A percentile compares a stretch with the other conserved stretches of the same genome.
These are phyloP conservation scores for Amiota minor DNA, from an alignment of 2,888 invertebrate genomes.

Conservation along the genomic window DNA sequence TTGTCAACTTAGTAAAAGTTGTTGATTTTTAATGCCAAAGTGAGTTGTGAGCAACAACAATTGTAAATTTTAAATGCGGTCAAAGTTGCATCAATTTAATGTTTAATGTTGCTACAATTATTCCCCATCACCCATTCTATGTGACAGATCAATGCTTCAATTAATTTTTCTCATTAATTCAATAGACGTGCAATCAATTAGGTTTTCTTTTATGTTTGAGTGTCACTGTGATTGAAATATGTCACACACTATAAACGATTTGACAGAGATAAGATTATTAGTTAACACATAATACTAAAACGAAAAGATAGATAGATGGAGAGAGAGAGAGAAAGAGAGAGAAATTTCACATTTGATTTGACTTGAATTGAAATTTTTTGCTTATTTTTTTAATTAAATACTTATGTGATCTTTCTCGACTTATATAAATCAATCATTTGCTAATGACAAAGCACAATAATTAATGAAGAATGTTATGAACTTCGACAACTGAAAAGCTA, in stretches of 20 bases:
- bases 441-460: constrained; percentile 1
- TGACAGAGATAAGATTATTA: background rate
- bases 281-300: no score
- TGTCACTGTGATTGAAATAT: no score
- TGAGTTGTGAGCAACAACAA: no score
- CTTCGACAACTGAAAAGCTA: background rate
- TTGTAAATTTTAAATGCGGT: background rate
- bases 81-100: constrained; percentile 6
- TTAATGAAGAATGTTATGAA: constrained; percentile 2
- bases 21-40: background rate
- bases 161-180: constrained; percentile 14
- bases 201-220: no score
- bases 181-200: background rate
- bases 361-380: background rate
- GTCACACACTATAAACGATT: no score
- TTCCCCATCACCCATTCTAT: background rate
- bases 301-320: no score
- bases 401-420: background rate
- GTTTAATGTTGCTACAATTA: background rate
- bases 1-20: background rate
- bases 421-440: no score
- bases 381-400: background rate
- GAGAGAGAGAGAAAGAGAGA: no score
- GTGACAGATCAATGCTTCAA: constrained; percentile 17
- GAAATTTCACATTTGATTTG: background rate